phyloP scores from a whole-genome alignment of 1,140 invertebrate species.

The Lepidotrigona ventralis region DNA sequence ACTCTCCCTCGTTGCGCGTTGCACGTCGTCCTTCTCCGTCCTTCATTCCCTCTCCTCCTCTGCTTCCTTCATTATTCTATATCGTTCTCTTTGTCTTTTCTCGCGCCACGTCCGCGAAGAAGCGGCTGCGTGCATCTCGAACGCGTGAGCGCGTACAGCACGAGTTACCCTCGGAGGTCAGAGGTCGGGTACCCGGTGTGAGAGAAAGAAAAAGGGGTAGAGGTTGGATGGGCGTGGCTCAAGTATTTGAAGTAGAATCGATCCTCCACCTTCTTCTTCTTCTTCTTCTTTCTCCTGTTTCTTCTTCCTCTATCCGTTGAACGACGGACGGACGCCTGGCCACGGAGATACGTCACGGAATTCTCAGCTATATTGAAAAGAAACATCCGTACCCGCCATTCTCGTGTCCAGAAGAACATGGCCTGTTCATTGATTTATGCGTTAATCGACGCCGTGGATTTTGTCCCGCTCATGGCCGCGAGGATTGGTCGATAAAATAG shows the following conservation, averaged over 20 bases:
- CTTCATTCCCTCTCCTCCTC: neutral
- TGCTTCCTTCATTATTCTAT: neutral
- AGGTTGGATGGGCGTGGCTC: constrained; percentile 70
- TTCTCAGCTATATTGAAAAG: constrained; percentile 49
- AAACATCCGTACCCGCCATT: constrained; percentile 59
- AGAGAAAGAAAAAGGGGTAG: constrained; percentile 57
- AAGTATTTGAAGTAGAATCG: constrained; percentile 73
- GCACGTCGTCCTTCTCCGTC: neutral
- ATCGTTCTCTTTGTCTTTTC: neutral
- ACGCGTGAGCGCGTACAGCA: constrained; percentile 52
- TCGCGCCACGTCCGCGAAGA: neutral
- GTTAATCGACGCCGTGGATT: constrained; percentile 43
- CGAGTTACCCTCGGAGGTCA: constrained; percentile 60
- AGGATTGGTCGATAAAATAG: constrained; percentile 7
- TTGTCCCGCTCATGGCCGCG: neutral
- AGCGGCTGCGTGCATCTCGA: constrained; percentile 27
- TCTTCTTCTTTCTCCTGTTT: neutral
- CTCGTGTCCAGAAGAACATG: constrained; percentile 47
- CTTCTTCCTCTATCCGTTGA: no score
- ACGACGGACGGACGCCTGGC: neutral
- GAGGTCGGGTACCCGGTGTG: constrained; percentile 54
- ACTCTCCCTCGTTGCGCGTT: neutral
- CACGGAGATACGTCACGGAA: constrained; percentile 46
- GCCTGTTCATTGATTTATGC: constrained; percentile 50
- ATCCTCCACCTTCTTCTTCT: constrained; percentile 66